These are phyloP conservation scores for Clepsis dumicolana DNA, from an alignment of 2,888 invertebrate genomes.

Conservation along the genomic window DNA sequence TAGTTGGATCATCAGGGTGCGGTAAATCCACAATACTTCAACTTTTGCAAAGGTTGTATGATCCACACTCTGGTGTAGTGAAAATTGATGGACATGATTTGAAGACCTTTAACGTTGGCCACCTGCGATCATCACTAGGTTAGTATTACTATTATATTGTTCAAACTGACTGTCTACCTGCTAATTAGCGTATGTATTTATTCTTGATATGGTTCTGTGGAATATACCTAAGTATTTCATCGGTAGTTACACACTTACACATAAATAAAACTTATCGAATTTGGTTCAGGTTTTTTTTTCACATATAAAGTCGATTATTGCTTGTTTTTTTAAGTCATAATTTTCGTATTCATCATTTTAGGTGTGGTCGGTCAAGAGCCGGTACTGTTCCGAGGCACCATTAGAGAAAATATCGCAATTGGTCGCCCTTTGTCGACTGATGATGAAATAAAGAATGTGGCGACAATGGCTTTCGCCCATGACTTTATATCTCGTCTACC, in stretches of 20 bases:
- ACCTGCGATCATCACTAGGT: conserved; percentile 92
- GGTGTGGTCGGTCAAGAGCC: conserved; percentile 92
- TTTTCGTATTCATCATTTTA: conserved; percentile 13
- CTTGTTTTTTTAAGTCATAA: too few relatives aligned
- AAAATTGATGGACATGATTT: conserved; percentile 89
- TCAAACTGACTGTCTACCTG: too few relatives aligned
- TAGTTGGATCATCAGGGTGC: conserved; percentile 92
- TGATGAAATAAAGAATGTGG: conserved; percentile 87
- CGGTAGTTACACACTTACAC: too few relatives aligned
- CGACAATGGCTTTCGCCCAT: conserved; percentile 88
- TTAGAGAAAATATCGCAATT: conserved; percentile 86
- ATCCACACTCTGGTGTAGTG: conserved; percentile 86
- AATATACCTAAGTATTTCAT: too few relatives aligned
- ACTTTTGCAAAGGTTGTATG: conserved; percentile 91
- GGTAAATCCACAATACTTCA: conserved; percentile 94
- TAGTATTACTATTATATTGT: conserved; percentile 39
- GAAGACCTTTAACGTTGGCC: conserved; percentile 89
- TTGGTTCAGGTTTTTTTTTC: too few relatives aligned
- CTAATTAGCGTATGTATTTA: too few relatives aligned
- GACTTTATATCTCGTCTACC: conserved; percentile 88
- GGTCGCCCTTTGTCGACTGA: conserved; percentile 86
- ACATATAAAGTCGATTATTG: too few relatives aligned
- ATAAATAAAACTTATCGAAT: too few relatives aligned
- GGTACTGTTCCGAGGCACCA: conserved; percentile 90
- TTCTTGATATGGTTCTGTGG: too few relatives aligned